Base-by-base conservation (phyloP, 53 echinoderm and acorn worm genomes). In the Mesocentrotus franciscanus region DNA sequence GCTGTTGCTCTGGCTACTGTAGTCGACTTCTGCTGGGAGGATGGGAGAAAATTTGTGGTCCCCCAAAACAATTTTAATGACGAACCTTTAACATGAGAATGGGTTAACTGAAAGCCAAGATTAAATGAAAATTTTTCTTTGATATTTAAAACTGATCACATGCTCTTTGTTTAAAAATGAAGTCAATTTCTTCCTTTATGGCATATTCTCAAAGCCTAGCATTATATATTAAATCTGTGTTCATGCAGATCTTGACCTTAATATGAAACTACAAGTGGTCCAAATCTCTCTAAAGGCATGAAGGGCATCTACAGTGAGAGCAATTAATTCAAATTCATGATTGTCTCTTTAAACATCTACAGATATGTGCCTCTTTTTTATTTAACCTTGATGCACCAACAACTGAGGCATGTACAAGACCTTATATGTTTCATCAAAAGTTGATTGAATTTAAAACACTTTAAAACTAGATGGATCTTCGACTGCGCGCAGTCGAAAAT, bases 1-100 rank as follows among this genome's bases (percentile, higher is more conserved):
- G 61, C 93, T 93, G 93, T 61, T 93, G 56, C 29, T 76, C 93
- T 81, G 15, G 61, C 93, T 93, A 83, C 61, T 93, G 75, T 93
- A 81, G 57, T 13, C n/a, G 56, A 42, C 92, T 87, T 92, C 92
- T 92, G 92, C 68, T 92, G 92, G 92, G 90, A 3, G n/a, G 75
- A 56, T 30, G 92, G 92, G 29, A 56, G 9, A 35, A 61, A 91
- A 60, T 92, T 92, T 91, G 56, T 30, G 75, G 56, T 72, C 72
- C 71, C 92, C 75, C 5, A 92, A 92, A 75, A 49, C 32, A 36
- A 91, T 66, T 91, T 91, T 66, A 91, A 91, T 64, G 91, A 91
- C 36, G 58, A 11, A 81, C 4, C 0, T 81, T 81, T 81, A 76
- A 20, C 7, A 81, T 81, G 36, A 0, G 33, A 30, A 42, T 81